A percentile compares a stretch with the other conserved stretches of the same genome.
Conservation (phyloP, 2,113 vertebrate species). For the Tor tambroides region DNA sequence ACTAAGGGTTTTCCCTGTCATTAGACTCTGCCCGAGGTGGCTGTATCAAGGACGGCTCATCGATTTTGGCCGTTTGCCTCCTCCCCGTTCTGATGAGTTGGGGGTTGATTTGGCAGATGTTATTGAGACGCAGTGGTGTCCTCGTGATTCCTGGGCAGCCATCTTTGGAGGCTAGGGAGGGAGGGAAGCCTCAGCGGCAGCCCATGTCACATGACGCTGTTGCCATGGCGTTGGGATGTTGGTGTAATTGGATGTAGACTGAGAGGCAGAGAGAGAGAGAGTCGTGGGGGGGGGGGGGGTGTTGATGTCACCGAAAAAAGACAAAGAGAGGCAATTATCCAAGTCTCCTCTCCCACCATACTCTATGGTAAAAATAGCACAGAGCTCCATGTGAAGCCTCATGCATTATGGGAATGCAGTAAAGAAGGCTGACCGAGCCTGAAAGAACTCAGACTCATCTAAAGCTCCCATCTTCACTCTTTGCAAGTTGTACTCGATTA, state of each 20-base stretch:
- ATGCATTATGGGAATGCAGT: conserved; percentile 40
- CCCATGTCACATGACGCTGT: conserved; percentile 70
- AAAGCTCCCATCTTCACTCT: not conserved
- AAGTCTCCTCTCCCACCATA: conserved; percentile 27
- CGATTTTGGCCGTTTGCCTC: conserved; percentile 61
- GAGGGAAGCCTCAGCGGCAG: conserved; percentile 64
- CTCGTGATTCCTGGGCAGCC: conserved; percentile 54
- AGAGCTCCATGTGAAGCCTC: conserved; percentile 50
- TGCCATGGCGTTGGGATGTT: conserved; percentile 79
- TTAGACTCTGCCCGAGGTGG: conserved; percentile 16
- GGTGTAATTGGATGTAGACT: conserved; percentile 63
- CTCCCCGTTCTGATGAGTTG: conserved; percentile 50
- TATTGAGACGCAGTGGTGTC: conserved; percentile 41
- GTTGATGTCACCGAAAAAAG: conserved; percentile 63
- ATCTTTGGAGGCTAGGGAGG: conserved; percentile 65
- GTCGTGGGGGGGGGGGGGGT: conserved; percentile 47
- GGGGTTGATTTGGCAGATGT: conserved; percentile 55
- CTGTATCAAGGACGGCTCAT: conserved; percentile 64
- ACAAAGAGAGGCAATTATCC: conserved; percentile 70
- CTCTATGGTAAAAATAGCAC: conserved; percentile 67
- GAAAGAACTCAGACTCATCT: not conserved
- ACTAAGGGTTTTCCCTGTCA: conserved; percentile 32
- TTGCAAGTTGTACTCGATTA: not conserved
- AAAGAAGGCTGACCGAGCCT: not conserved
- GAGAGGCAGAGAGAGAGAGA: conserved; percentile 1